phyloP scores from a whole-genome alignment of 2,888 invertebrate species.

The Macrosiphum euphorbiae region DNA sequence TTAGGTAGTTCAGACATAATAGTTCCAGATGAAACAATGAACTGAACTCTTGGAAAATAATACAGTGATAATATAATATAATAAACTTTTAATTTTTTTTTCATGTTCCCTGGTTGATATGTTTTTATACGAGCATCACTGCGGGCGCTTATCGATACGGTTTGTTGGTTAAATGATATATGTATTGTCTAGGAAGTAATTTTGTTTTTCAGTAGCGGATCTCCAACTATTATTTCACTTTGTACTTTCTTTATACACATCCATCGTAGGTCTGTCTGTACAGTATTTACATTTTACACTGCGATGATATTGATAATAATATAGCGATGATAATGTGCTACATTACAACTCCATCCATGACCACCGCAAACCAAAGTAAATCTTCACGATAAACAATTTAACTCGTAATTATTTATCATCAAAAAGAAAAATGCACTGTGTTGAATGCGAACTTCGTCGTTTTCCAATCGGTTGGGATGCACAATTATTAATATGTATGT shows the following conservation, averaged over 20 bases:
- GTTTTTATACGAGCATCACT: not conserved
- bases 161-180: not conserved
- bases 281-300: not conserved
- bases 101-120: not conserved
- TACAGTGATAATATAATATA: not conserved
- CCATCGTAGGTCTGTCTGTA: not conserved
- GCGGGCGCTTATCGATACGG: conserved; percentile 13
- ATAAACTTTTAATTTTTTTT: not conserved
- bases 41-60: not conserved
- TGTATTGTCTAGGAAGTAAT: conserved; percentile 47
- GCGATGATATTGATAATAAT: not conserved
- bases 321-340: conserved; percentile 3
- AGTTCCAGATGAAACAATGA: not conserved
- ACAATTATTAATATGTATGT: not conserved
- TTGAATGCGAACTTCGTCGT: not conserved
- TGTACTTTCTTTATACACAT: conserved; percentile 8
- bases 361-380: conserved; percentile 25
- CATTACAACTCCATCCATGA: not conserved
- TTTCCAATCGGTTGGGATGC: not conserved
- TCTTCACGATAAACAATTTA: not conserved
- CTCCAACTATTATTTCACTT: conserved; percentile 15
- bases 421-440: not conserved
- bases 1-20: not conserved
- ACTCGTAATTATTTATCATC: not conserved
- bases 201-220: not conserved